These are phyloP conservation scores for Melitaea cinxia DNA, from an alignment of 1,140 invertebrate species.

Conservation along the genomic window DNA sequence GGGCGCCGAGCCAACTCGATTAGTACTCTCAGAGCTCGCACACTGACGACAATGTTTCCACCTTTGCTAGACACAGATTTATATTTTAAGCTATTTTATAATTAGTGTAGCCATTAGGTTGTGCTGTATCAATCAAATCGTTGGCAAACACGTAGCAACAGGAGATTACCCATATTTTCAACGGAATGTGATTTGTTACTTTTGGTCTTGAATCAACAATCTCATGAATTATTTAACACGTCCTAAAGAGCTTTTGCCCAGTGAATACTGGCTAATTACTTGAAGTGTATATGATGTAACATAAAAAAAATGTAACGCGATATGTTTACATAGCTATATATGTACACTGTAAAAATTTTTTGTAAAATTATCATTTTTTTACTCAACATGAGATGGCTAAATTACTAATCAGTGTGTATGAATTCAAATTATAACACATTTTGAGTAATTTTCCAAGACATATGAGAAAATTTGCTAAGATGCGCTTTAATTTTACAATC, in stretches of 20 bases:
- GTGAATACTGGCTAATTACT: background rate
- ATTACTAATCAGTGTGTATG: no score
- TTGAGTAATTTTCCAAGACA: no score
- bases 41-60: slow-evolving; percentile 54
- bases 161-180: slow-evolving; percentile 49
- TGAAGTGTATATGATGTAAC: background rate
- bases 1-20: slow-evolving; percentile 67
- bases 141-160: slow-evolving; percentile 32
- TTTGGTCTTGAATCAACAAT: slow-evolving; percentile 60
- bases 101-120: slow-evolving; percentile 16
- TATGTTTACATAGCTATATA: no score
- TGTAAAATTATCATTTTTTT: no score
- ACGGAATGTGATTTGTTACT: slow-evolving; percentile 48
- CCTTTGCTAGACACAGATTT: slow-evolving; percentile 36
- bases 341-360: no score
- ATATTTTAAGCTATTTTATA: slow-evolving; percentile 32
- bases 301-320: no score
- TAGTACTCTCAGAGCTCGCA: slow-evolving; percentile 55
- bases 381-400: no score
- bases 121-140: slow-evolving; percentile 21
- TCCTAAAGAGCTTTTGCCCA: slow-evolving; percentile 37
- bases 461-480: no score
- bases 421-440: no score
- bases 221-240: slow-evolving; percentile 60
- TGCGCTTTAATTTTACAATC: no score